These are phyloP conservation scores for Stratiolaelaps scimitus DNA, from an alignment of 1,140 invertebrate genomes.

Conservation along the genomic window DNA sequence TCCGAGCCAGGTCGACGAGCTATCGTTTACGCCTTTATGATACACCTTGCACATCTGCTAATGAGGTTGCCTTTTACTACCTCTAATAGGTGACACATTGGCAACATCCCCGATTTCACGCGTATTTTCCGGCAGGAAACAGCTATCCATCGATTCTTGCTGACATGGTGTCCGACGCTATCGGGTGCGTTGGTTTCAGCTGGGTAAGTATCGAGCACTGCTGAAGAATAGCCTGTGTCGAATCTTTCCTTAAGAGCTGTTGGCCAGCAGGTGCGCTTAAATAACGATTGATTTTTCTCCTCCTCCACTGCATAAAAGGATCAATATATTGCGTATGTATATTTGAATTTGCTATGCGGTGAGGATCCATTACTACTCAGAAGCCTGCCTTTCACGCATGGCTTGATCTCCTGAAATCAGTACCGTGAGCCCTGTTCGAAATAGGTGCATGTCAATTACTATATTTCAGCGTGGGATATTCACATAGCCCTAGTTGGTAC, in stretches of 20 bases:
- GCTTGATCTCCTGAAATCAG: no score
- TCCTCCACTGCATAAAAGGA: no score
- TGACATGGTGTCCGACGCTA: conserved; percentile 90
- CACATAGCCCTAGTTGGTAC: no score
- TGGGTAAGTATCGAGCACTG: conserved; percentile 57
- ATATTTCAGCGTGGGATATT: no score
- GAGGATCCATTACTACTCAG: no score
- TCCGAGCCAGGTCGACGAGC: no score
- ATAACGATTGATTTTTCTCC: conserved; percentile 28
- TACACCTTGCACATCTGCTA: no score
- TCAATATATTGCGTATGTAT: conserved; percentile 18
- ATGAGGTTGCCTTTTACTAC: conserved; percentile 21
- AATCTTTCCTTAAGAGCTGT: conserved; percentile 7
- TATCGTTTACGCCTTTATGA: no score
- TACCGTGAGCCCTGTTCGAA: no score
- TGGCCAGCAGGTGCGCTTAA: neutral
- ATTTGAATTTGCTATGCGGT: conserved; percentile 21
- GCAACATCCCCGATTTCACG: conserved; percentile 97
- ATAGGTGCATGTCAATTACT: no score
- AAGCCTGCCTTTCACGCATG: no score
- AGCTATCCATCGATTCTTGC: conserved; percentile 92
- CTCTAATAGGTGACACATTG: conserved; percentile 75
- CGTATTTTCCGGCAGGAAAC: conserved; percentile 96
- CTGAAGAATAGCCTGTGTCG: neutral
- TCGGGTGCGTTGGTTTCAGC: conserved; percentile 95